These are phyloP conservation scores for Anastrepha obliqua DNA, from an alignment of 1,140 invertebrate genomes.

Conservation along the genomic window DNA sequence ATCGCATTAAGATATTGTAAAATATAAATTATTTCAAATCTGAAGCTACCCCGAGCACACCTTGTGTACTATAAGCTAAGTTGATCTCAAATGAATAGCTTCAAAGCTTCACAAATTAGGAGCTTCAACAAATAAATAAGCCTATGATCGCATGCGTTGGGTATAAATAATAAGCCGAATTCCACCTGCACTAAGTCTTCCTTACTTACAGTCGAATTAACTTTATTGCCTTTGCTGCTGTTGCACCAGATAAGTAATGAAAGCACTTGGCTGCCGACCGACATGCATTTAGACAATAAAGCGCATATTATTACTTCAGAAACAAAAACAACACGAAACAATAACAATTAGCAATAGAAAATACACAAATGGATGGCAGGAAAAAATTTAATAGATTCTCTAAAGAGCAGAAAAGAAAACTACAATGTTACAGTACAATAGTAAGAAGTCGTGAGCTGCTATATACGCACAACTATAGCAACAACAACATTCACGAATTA, in stretches of 20 bases:
- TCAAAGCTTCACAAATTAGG: no score
- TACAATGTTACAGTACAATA: conserved; percentile 2
- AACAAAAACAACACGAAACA: not conserved
- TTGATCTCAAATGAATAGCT: no score
- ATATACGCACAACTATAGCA: not conserved
- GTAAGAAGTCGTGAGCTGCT: not conserved
- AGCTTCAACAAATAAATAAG: no score
- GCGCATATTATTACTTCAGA: not conserved
- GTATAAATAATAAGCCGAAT: no score
- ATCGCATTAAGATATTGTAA: no score
- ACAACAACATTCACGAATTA: conserved; percentile 16
- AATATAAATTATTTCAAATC: no score
- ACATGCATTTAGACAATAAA: not conserved
- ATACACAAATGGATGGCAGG: not conserved
- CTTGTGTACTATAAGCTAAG: no score
- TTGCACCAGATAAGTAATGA: not conserved
- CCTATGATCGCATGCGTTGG: no score
- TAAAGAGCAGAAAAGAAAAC: not conserved
- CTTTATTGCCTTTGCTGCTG: not conserved
- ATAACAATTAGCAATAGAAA: conserved; percentile 11
- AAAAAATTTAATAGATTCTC: not conserved
- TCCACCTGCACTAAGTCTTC: not conserved
- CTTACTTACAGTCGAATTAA: not conserved
- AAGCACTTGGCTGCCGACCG: not conserved
- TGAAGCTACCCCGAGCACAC: no score